phyloP scores from a whole-genome alignment of 2,113 vertebrate species.

The Arenaria interpres region DNA sequence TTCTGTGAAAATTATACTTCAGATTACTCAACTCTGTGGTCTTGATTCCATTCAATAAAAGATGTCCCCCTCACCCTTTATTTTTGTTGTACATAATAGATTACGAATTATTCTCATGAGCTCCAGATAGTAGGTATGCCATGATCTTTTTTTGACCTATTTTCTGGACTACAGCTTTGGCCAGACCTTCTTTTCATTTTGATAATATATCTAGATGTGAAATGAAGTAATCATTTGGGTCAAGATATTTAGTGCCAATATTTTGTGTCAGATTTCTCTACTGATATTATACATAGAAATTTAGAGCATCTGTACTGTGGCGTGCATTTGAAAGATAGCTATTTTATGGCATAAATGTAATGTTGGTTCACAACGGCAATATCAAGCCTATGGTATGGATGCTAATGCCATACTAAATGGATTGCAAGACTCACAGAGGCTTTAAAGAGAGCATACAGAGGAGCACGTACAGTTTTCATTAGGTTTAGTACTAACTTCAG shows the following conservation, averaged over 20 bases:
- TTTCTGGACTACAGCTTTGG: neutral
- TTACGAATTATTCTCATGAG: neutral
- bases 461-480: neutral
- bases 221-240: neutral
- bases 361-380: neutral
- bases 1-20: neutral
- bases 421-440: neutral
- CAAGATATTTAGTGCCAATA: neutral
- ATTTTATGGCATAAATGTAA: neutral
- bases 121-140: neutral
- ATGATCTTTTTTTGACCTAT: neutral
- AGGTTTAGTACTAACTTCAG: neutral
- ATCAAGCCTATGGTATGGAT: neutral
- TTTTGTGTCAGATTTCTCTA: neutral
- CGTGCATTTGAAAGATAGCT: neutral
- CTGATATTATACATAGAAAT: neutral
- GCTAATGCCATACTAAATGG: neutral
- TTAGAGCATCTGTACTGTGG: neutral
- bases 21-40: neutral
- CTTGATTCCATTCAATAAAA: neutral
- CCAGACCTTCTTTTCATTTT: neutral
- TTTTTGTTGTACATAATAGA: neutral
- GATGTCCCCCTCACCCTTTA: fast-evolving
- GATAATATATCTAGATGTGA: neutral
- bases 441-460: neutral